Base-by-base conservation (phyloP, 2,888 invertebrate species). In the Neoaliturus tenellus region DNA sequence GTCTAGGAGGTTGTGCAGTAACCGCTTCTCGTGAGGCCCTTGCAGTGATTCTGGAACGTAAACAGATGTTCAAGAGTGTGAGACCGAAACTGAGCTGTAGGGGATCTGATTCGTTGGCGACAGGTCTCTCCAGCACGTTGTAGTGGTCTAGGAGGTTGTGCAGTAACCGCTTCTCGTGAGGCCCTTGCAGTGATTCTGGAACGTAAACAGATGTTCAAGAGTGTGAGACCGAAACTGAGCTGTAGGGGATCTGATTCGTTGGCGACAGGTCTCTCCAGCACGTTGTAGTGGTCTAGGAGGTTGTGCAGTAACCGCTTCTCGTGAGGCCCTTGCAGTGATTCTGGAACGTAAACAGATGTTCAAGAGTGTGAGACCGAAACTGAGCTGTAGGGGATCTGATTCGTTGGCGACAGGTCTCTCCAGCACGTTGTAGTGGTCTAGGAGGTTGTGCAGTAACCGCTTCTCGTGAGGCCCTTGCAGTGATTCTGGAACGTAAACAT, bases 41-140 rank as follows among this genome's bases (percentile, higher is more conserved):
- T 97, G 96, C 91, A 94, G 93, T 91, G 95, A 95, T 91, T 93
- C 96, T 96, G 91, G 25, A 92, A 91, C 85, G n/a, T n/a, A n/a
- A n/a, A n/a, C n/a, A n/a, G 93, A 98, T 98, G 94, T 98, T 98
- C 97, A 97, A 97, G 92, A 98, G 95, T 91, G 98, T 98, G 92
- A 98, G 95, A 92, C 98, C 98, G 93, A 98, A 98, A 93, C 97
- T 97, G 92, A 98, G 95, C 93, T 96, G 96, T 91, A 98, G 94
- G 90, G 98, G 97, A 92, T 98, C 98, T 92, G 97, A 97, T 94
- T 98, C 98, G 93, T 98, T 98, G 92, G 96, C 95, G 91, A 98
- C 98, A 90, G 97, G 97, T 91, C 98, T 94, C 93, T 98, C 98
- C 93, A 98, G 93, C 91, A 96, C 96, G 94, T 98, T 98, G 94